Conservation (phyloP, 1,140 invertebrate species). For the Glomeris maerens region DNA sequence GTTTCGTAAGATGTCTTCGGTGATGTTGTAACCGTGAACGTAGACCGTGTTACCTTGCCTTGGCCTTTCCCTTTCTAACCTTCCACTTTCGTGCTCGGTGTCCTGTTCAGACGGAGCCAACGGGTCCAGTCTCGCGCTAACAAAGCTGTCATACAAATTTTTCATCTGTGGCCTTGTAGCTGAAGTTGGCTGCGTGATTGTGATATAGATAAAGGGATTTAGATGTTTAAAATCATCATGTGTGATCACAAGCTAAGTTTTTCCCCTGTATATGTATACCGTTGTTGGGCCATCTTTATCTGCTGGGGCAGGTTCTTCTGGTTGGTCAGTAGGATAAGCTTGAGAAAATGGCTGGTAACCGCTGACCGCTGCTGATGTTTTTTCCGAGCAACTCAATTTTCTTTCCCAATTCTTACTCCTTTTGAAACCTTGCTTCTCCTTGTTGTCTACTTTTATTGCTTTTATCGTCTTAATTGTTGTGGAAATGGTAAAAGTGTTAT, state of each 20-base stretch:
- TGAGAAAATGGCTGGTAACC: slow-evolving; percentile 82
- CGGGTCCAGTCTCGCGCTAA: slow-evolving; percentile 58
- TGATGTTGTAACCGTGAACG: slow-evolving; percentile 62
- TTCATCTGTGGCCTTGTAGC: slow-evolving; percentile 28
- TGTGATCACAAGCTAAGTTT: neutral
- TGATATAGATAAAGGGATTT: neutral
- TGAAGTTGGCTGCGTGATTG: neutral
- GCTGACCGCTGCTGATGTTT: slow-evolving; percentile 41
- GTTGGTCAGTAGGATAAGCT: slow-evolving; percentile 51
- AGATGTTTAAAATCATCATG: neutral
- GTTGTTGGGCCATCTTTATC: slow-evolving; percentile 11
- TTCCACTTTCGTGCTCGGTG: slow-evolving; percentile 41
- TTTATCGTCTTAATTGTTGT: slow-evolving; percentile 28
- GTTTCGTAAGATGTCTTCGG: slow-evolving; percentile 65
- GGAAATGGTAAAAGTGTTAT: neutral
- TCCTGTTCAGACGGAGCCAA: too few relatives aligned
- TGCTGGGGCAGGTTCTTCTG: slow-evolving; percentile 16
- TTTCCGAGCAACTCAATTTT: slow-evolving; percentile 50
- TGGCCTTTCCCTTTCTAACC: slow-evolving; percentile 44
- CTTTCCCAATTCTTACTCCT: slow-evolving; percentile 49
- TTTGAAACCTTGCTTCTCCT: slow-evolving; percentile 60
- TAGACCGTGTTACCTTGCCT: slow-evolving; percentile 70
- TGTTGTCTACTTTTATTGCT: slow-evolving; percentile 35
- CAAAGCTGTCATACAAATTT: slow-evolving; percentile 79
- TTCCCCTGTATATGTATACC: slow-evolving; percentile 12